Evolutionary conservation across 2,113 vertebrate genomes (phyloP).

Genomic region (Chauna torquata): DNA sequence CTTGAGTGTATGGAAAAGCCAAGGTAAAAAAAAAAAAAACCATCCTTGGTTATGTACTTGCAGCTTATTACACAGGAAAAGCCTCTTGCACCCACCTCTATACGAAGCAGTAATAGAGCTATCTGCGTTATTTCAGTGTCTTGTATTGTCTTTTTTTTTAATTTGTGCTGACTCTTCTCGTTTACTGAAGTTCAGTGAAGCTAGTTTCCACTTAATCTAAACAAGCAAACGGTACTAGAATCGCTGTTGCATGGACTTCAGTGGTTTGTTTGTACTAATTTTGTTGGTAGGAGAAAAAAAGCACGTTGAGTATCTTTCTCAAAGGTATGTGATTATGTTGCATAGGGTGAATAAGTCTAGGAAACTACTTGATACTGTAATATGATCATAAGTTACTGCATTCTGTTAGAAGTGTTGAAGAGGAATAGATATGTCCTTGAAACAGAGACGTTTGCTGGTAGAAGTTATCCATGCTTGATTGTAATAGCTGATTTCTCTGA

Average conservation of each 20-base stretch:
- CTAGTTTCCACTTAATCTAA: conserved; percentile 2
- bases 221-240: neutral
- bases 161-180: neutral
- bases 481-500: conserved; percentile 7
- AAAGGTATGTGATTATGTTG: neutral
- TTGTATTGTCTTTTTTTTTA: neutral
- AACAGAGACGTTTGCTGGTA: neutral
- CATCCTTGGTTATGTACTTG: neutral
- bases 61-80: neutral
- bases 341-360: neutral
- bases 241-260: neutral
- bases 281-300: neutral
- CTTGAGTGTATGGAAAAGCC: neutral
- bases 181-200: neutral
- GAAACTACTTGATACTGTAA: conserved; percentile 45
- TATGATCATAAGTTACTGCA: neutral
- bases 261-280: neutral
- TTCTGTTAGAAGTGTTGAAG: neutral
- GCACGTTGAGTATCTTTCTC: neutral
- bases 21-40: neutral
- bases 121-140: neutral
- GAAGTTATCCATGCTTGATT: neutral
- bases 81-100: neutral
- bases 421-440: neutral
- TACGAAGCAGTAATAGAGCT: neutral